Percentiles rank a stretch among this genome's conserved stretches.
Conservation (phyloP, 2,113 vertebrate species). For the Daboia siamensis region DNA sequence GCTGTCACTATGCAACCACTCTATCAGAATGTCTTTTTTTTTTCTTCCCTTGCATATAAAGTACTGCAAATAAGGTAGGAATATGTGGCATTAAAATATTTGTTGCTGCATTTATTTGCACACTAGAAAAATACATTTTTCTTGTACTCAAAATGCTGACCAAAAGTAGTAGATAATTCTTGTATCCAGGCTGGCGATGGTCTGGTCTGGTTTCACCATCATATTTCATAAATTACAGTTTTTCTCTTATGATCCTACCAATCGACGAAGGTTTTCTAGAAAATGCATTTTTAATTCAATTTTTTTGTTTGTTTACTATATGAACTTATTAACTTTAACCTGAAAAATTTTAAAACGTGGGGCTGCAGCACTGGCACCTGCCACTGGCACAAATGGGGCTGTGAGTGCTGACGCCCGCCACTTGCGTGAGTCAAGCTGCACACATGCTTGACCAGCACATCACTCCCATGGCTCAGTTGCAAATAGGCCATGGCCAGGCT, state of each 20-base stretch:
- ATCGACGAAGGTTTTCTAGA: background rate
- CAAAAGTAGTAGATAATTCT: background rate
- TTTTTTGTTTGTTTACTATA: background rate
- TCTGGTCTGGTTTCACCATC: background rate
- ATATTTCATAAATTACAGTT: background rate
- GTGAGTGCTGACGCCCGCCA: too few species aligned
- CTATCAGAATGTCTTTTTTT: constrained; percentile 66
- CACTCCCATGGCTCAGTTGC: background rate
- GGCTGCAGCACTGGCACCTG: too few species aligned
- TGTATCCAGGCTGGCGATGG: background rate
- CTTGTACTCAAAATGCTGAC: background rate
- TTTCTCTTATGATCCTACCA: background rate
- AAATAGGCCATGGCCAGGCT: background rate
- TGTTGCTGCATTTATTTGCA: background rate
- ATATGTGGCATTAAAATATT: constrained; percentile 40
- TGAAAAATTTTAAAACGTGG: background rate
- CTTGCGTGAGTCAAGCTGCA: background rate
- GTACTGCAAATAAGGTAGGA: constrained; percentile 16
- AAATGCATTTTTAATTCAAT: background rate
- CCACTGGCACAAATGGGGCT: too few species aligned
- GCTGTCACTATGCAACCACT: constrained; percentile 46
- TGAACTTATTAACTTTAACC: background rate
- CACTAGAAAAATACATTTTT: background rate
- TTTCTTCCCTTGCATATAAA: constrained; percentile 48
- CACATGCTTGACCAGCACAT: background rate